These are phyloP conservation scores for Spinus olivaceus DNA, from an alignment of 2,797 vertebrate species.

Conservation along the genomic window DNA sequence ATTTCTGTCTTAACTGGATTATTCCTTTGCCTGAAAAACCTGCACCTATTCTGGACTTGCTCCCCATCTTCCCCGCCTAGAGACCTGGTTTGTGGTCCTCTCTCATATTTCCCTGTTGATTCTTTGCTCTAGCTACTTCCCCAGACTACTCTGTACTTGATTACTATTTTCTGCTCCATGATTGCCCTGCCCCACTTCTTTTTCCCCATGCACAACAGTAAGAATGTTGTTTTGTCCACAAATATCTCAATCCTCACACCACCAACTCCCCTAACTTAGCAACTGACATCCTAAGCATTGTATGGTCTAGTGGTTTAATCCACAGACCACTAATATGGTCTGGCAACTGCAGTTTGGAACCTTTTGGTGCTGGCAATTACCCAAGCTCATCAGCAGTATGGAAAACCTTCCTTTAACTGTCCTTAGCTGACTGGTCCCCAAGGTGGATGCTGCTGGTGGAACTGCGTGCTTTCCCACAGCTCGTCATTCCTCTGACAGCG, in stretches of 20 bases:
- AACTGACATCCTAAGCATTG: not conserved
- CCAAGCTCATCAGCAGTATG: not conserved
- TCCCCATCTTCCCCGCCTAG: not conserved
- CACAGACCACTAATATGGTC: not conserved
- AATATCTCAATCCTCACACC: not conserved
- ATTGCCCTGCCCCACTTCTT: not conserved
- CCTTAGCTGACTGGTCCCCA: not conserved
- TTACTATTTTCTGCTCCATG: not conserved
- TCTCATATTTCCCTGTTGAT: not conserved
- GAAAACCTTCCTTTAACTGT: not conserved
- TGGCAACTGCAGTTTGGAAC: not conserved
- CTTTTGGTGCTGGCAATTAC: not conserved
- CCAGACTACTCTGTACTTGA: not conserved
- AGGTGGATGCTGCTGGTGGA: not conserved
- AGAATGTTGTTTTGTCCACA: not conserved
- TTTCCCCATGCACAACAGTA: not conserved
- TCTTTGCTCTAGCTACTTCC: not conserved
- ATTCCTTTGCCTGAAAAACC: not conserved
- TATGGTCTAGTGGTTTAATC: not conserved
- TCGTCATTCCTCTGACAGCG: not conserved
- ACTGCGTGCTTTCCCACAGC: rapidly evolving
- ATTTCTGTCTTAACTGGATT: not conserved
- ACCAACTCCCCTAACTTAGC: not conserved
- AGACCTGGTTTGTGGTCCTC: not conserved
- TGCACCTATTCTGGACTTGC: not conserved